phyloP scores from a whole-genome alignment of 1,140 invertebrate species.

The fruit fly (Drosophila melanogaster) region DNA sequence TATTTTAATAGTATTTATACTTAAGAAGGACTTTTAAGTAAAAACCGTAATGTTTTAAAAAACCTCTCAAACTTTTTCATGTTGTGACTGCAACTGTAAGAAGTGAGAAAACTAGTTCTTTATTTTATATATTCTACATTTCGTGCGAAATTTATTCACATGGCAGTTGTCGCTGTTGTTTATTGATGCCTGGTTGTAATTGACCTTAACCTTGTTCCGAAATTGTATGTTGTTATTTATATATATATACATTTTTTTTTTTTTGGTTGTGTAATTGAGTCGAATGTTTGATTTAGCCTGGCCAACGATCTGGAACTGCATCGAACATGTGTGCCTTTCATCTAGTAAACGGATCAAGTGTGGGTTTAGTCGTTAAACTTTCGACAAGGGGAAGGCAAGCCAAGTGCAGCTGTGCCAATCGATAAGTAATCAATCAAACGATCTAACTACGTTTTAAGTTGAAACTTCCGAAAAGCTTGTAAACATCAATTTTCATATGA shows the following conservation, averaged over 20 bases:
- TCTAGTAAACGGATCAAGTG: slow-evolving; percentile 14
- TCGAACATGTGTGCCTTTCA: slow-evolving; percentile 25
- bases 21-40: no score
- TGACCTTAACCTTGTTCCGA: slow-evolving; percentile 80
- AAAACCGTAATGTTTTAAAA: slow-evolving; percentile 6
- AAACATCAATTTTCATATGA: neutral
- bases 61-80: slow-evolving; percentile 27
- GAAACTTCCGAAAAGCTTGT: slow-evolving; percentile 13
- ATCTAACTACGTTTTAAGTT: slow-evolving; percentile 11
- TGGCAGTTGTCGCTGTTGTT: slow-evolving; percentile 44
- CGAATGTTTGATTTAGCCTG: slow-evolving; percentile 17
- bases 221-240: slow-evolving; percentile 26
- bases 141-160: slow-evolving; percentile 67
- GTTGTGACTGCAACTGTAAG: slow-evolving; percentile 27
- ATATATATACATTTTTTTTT: slow-evolving; percentile 39
- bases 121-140: slow-evolving; percentile 68
- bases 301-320: slow-evolving; percentile 28
- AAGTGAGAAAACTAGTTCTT: slow-evolving; percentile 64
- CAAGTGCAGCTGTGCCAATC: slow-evolving; percentile 27
- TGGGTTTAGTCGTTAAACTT: slow-evolving; percentile 26
- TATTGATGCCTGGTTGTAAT: slow-evolving; percentile 50
- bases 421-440: slow-evolving; percentile 28
- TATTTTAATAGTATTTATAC: no score
- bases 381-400: slow-evolving; percentile 32
- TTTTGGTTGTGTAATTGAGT: slow-evolving; percentile 35